phyloP scores from a whole-genome alignment of 2,888 invertebrate species.

The Coenonympha arcania region DNA sequence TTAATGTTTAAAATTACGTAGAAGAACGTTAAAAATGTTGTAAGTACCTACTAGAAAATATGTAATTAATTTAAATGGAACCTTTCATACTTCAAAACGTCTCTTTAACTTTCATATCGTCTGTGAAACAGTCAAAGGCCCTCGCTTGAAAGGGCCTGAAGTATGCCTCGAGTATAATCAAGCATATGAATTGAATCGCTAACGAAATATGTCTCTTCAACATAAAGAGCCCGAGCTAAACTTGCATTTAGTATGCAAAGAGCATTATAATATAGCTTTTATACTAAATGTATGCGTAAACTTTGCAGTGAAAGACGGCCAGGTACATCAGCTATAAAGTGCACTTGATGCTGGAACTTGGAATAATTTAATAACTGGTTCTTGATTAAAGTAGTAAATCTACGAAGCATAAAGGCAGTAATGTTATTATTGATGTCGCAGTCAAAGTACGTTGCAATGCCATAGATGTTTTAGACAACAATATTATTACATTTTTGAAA shows the following conservation, averaged over 20 bases:
- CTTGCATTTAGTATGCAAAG: conserved; percentile 2
- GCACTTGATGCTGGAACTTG: not conserved
- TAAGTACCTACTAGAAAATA: no score
- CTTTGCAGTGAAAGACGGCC: not conserved
- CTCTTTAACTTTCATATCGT: not conserved
- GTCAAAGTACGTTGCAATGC: no score
- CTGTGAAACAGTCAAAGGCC: not conserved
- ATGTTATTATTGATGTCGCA: no score
- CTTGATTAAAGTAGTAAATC: no score
- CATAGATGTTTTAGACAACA: no score
- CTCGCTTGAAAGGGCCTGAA: not conserved
- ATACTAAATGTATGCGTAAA: not conserved
- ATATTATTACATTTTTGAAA: no score
- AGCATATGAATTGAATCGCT: not conserved
- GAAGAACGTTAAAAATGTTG: no score
- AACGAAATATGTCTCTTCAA: not conserved
- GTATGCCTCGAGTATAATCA: not conserved
- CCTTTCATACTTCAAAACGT: not conserved
- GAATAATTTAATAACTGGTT: not conserved
- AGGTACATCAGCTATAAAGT: not conserved
- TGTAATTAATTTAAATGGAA: not conserved
- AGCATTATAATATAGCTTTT: not conserved
- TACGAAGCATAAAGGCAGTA: no score
- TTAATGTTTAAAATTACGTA: no score
- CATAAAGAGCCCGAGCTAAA: not conserved